A percentile compares a stretch with the other conserved stretches of the same genome.
phyloP scores from a whole-genome alignment of 2,113 vertebrate genomes.

The Notarius lentiginosus region DNA sequence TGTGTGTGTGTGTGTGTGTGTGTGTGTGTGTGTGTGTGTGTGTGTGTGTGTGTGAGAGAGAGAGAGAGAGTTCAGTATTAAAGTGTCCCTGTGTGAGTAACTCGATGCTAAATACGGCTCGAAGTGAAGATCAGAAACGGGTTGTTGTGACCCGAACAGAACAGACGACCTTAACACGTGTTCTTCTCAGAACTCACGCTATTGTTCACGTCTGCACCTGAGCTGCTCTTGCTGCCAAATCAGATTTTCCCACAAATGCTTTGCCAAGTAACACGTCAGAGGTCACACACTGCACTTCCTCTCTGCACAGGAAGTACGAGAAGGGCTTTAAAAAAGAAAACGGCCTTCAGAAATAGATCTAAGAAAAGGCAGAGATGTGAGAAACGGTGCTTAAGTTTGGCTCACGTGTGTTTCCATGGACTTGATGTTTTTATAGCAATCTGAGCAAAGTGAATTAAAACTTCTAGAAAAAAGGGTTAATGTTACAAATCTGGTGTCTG shows the following conservation, averaged over 20 bases:
- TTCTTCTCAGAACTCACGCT: neutral
- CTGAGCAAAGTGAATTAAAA: neutral
- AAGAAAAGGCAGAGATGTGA: neutral
- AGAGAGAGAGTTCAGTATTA: neutral
- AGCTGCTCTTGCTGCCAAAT: neutral
- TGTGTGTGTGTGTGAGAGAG: neutral
- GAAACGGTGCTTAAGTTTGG: neutral
- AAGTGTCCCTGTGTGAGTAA: neutral
- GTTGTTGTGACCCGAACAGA: neutral
- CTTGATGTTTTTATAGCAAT: neutral
- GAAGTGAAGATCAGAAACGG: neutral
- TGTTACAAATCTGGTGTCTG: neutral
- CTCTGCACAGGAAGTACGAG: conserved; percentile 52
- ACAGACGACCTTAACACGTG: neutral
- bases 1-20: too few relatives aligned
- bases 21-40: conserved; percentile 1
- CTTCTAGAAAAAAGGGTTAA: neutral
- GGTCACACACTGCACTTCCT: conserved; percentile 54
- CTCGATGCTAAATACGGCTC: neutral
- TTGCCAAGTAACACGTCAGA: conserved; percentile 46
- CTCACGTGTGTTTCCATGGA: neutral
- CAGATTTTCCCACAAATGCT: conserved; percentile 50
- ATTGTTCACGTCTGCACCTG: conserved; percentile 4
- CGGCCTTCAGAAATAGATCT: neutral
- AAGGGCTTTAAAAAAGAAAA: neutral